These are phyloP conservation scores for Andricus curvator DNA, from an alignment of 2,888 invertebrate species.

Conservation along the genomic window DNA sequence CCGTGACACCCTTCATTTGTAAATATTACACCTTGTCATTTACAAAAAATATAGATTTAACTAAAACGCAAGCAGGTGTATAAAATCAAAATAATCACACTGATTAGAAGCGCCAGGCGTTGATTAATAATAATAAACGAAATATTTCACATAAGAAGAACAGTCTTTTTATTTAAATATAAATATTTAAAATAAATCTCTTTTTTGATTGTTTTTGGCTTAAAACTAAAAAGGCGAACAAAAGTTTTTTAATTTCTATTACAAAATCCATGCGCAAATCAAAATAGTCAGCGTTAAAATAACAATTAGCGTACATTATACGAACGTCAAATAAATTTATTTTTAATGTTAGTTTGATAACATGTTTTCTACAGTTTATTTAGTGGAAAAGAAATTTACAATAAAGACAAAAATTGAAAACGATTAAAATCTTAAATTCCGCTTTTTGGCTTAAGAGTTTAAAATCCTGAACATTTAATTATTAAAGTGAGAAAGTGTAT, in stretches of 20 bases:
- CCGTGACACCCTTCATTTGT: neutral
- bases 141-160: neutral
- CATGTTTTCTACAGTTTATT: neutral
- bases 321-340: slow-evolving; percentile 1
- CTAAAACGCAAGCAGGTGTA: neutral
- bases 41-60: neutral
- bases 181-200: neutral
- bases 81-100: neutral
- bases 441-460: too few species aligned
- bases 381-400: too few species aligned
- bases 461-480: too few species aligned
- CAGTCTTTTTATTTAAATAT: neutral
- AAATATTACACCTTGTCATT: neutral
- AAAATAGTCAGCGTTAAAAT: slow-evolving; percentile 17
- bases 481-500: too few species aligned
- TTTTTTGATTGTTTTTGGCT: neutral
- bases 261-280: slow-evolving; percentile 23
- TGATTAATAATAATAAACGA: neutral
- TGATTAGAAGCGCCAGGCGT: neutral
- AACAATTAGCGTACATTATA: slow-evolving; percentile 21
- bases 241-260: neutral
- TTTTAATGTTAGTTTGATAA: neutral
- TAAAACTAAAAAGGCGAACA: slow-evolving; percentile 10
- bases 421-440: too few species aligned
- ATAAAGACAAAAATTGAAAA: too few species aligned